phyloP scores from a whole-genome alignment of 1,140 invertebrate species.

The Ptiloglossa arizonensis region DNA sequence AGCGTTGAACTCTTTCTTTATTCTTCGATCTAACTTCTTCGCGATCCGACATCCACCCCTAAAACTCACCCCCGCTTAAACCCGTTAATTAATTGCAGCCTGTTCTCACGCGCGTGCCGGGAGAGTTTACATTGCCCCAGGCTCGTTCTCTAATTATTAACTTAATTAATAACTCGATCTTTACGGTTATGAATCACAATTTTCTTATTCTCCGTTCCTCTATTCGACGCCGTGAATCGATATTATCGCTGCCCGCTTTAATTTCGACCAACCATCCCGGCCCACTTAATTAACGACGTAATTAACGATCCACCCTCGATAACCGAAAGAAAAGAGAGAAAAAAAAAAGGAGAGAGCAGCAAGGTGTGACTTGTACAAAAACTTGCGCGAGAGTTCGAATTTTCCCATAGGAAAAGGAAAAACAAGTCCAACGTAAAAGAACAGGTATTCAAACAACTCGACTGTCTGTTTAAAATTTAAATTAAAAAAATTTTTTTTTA shows the following conservation, averaged over 20 bases:
- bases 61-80: conserved; percentile 1
- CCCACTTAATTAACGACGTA: conserved; percentile 37
- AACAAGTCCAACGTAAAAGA: too few species aligned
- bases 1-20: too few species aligned
- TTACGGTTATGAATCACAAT: conserved; percentile 17
- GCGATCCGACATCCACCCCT: too few species aligned
- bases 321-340: not conserved
- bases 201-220: conserved; percentile 2
- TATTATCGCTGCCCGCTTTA: conserved; percentile 2
- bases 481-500: too few species aligned
- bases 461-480: too few species aligned
- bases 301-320: conserved; percentile 22
- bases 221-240: conserved; percentile 4
- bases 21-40: not conserved
- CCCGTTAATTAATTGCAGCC: conserved; percentile 26
- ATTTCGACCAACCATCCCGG: not conserved
- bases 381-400: too few species aligned
- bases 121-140: conserved; percentile 10
- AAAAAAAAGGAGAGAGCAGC: too few species aligned
- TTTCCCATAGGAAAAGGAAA: not conserved
- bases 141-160: conserved; percentile 20
- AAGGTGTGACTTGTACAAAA: too few species aligned
- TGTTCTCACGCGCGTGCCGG: conserved; percentile 8
- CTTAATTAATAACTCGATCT: conserved; percentile 40
- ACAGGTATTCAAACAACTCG: too few species aligned